phyloP scores from a whole-genome alignment of 2,888 invertebrate genomes.

The Sphaerophoria taeniata region DNA sequence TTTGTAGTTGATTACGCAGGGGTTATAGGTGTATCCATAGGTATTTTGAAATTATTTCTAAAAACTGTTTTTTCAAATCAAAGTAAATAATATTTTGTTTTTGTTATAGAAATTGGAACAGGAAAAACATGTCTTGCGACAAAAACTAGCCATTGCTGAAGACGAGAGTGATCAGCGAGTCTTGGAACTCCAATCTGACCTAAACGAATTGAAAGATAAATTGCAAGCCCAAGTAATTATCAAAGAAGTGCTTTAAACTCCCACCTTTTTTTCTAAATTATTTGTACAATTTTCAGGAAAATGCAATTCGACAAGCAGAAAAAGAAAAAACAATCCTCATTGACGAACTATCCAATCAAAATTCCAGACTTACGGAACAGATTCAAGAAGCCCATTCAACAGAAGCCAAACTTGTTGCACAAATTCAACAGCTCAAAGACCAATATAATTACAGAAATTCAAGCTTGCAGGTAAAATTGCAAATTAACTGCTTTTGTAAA shows the following conservation, averaged over 20 bases:
- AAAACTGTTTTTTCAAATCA: not conserved
- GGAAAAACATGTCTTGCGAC: constrained; percentile 93
- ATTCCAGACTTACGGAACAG: constrained; percentile 92
- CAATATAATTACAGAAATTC: constrained; percentile 92
- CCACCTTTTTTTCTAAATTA: not conserved
- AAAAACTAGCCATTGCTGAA: constrained; percentile 92
- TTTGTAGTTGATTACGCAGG: no score
- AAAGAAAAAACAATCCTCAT: constrained; percentile 92
- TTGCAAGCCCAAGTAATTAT: constrained; percentile 86
- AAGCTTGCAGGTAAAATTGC: constrained; percentile 85
- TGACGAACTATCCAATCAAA: constrained; percentile 94
- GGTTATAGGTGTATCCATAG: no score
- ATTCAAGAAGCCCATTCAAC: constrained; percentile 92
- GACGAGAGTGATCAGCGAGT: constrained; percentile 95
- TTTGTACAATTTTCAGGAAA: constrained; percentile 77
- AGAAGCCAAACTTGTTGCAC: constrained; percentile 91
- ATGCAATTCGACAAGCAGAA: constrained; percentile 84
- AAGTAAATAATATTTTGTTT: constrained; percentile 50
- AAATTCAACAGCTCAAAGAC: constrained; percentile 92
- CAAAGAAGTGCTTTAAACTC: no score
- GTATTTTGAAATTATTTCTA: no score
- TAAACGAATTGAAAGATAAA: constrained; percentile 90
- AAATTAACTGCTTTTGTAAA: not conserved
- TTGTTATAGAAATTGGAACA: constrained; percentile 93
- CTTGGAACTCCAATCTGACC: constrained; percentile 94